Conservation (phyloP, 2,888 invertebrate species). For the Marronus borbonicus region DNA sequence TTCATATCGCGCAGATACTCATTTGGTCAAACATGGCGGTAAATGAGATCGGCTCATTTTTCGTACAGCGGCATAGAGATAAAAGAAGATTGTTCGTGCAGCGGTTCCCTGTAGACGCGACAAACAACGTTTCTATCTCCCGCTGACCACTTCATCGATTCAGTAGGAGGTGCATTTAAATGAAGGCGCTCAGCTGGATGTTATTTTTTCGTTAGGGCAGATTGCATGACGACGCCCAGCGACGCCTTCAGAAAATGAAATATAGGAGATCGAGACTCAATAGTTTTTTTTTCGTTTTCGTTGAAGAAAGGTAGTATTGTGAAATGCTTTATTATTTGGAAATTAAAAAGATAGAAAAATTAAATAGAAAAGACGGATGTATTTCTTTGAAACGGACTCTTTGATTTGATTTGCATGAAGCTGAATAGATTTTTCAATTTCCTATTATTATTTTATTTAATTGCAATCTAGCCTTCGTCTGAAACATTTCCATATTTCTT, state of each 20-base stretch:
- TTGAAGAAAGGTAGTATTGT: too few species aligned
- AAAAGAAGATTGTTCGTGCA: constrained; percentile 15
- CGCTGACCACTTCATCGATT: constrained; percentile 37
- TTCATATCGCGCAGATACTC: not conserved
- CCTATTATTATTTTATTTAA: too few species aligned
- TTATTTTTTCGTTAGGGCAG: constrained; percentile 4
- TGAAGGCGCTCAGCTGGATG: not conserved
- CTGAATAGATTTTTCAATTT: too few species aligned
- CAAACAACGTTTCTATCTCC: constrained; percentile 22
- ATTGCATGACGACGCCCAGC: not conserved
- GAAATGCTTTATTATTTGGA: too few species aligned
- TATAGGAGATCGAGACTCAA: constrained; percentile 1
- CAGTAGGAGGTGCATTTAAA: constrained; percentile 25
- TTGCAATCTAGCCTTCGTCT: too few species aligned
- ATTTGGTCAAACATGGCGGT: constrained; percentile 8
- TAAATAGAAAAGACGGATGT: too few species aligned
- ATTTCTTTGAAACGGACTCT: too few species aligned
- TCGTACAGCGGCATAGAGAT: not conserved
- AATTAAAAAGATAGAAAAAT: too few species aligned
- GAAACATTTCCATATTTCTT: too few species aligned
- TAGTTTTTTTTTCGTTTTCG: not conserved
- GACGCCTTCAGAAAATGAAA: not conserved
- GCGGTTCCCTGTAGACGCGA: constrained; percentile 4
- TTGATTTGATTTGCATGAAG: too few species aligned
- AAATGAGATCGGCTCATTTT: constrained; percentile 26